Evolutionary conservation across 1,140 invertebrate genomes (phyloP), one percentile per base, ranked within the genome.

Genomic region (Alviniconcha marisindica): DNA sequence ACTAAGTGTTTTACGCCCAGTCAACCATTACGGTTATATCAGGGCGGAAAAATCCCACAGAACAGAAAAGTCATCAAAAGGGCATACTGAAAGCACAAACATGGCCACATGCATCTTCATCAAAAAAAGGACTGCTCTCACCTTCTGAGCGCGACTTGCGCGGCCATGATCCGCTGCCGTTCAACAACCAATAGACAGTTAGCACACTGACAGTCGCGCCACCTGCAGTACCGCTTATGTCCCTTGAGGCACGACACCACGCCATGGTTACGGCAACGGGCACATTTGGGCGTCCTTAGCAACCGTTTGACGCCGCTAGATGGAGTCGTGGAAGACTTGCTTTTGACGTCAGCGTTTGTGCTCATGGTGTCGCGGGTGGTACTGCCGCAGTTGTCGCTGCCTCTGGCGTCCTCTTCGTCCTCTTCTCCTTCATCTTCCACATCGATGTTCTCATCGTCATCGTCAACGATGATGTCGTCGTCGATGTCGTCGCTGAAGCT

Each of bases 111-210:
- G n/a, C n/a, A n/a, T n/a, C n/a, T n/a, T n/a, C 48, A 51, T 69
- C 63, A 69, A n/a, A 28, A 12, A 12, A 69, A 28, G 5, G 24
- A 7, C 28, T n/a, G 33, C 36, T 71, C 71, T 85, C 84, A 88
- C 88, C 88, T 86, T 81, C 89, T 56, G 0, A 93, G 89, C 15
- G 93, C 92, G 44, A 98, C 97, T 95, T 99, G 98, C 78, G 98
- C 97, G 0, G 98, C 98, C 98, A 99, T 99, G 21, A 99, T 98
- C 40, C 97, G 93, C 92, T 99, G 98, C 51, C 98, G 93, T 92
- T 99, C 98, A 60, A 98, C 97, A 76, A 99, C 99, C 24, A 99
- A 94, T 28, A 97, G 97, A 92, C 99, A 99, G 94, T 99, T 99
- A 40, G 98, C 97, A 94, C 99, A 98, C 76, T 97, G 95, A 93